A percentile compares a stretch with the other conserved stretches of the same genome.
These are phyloP conservation scores for Drosophila erecta DNA, from an alignment of 1,140 invertebrate genomes.

Conservation along the genomic window DNA sequence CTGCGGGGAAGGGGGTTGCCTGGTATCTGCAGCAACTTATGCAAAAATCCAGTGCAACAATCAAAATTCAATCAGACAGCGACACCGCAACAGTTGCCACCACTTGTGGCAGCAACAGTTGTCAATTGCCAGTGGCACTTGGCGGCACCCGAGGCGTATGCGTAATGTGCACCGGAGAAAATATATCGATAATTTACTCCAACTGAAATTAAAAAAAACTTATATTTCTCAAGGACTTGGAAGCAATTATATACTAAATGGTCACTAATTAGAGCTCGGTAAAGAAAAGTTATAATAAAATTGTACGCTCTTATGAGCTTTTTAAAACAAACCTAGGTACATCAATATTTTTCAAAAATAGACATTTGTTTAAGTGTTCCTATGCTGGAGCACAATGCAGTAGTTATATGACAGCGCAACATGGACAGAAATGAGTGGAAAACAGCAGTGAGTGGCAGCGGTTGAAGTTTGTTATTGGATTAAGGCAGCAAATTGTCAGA, in stretches of 20 bases:
- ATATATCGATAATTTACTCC: not conserved
- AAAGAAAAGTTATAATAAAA: too few species aligned
- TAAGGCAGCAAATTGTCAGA: constrained; percentile 18
- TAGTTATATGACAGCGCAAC: constrained; percentile 27
- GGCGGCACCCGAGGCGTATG: constrained; percentile 50
- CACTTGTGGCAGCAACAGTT: constrained; percentile 70
- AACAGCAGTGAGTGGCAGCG: constrained; percentile 16
- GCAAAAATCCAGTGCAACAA: constrained; percentile 66
- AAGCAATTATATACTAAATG: too few species aligned
- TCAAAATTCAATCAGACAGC: constrained; percentile 78
- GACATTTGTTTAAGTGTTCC: not conserved
- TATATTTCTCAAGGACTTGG: not conserved
- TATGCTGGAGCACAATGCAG: not conserved
- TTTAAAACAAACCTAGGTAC: too few species aligned
- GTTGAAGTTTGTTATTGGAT: constrained; percentile 16
- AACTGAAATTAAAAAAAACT: too few species aligned
- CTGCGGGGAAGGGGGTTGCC: not conserved
- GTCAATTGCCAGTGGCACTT: constrained; percentile 58
- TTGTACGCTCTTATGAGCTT: too few species aligned
- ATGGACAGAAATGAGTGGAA: constrained; percentile 34
- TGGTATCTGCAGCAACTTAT: constrained; percentile 45
- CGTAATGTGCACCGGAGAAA: constrained; percentile 48
- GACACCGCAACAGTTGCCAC: constrained; percentile 72
- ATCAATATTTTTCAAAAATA: not conserved
- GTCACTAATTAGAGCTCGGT: too few species aligned